phyloP scores from a whole-genome alignment of 2,113 vertebrate genomes.

The Henicopernis longicauda region DNA sequence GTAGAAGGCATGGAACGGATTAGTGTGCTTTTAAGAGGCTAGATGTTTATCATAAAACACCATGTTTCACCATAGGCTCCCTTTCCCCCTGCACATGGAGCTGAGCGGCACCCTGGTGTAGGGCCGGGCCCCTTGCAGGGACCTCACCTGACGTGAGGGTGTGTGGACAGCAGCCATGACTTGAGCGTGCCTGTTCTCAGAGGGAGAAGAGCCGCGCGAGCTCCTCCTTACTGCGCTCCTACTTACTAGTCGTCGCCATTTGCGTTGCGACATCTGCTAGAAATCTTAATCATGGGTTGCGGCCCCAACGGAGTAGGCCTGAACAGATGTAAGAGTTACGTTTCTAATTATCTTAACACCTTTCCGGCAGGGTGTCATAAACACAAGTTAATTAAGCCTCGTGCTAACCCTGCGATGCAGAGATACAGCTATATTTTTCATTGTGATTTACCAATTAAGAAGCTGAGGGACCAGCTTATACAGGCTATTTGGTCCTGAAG shows the following conservation, averaged over 20 bases:
- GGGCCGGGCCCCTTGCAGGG: background rate
- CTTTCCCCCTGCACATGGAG: fast-evolving
- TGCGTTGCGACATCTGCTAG: background rate
- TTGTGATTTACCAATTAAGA: background rate
- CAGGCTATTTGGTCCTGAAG: background rate
- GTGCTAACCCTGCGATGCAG: background rate
- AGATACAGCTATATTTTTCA: background rate
- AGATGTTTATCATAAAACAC: background rate
- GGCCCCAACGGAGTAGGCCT: background rate
- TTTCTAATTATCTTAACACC: slow-evolving; percentile 30
- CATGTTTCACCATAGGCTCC: background rate
- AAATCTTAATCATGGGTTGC: background rate
- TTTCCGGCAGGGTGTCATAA: background rate
- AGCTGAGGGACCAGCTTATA: background rate
- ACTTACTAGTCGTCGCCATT: background rate
- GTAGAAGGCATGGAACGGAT: background rate
- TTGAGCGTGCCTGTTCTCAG: fast-evolving
- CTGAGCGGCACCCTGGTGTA: fast-evolving
- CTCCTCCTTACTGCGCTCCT: background rate
- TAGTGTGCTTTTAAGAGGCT: background rate
- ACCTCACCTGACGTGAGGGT: fast-evolving
- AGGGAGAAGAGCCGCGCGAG: background rate
- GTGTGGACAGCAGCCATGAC: fast-evolving
- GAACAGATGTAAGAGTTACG: background rate
- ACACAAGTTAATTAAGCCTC: background rate